phyloP scores from a whole-genome alignment of 2,888 invertebrate species.

The Venustoraphidia nigricollis region DNA sequence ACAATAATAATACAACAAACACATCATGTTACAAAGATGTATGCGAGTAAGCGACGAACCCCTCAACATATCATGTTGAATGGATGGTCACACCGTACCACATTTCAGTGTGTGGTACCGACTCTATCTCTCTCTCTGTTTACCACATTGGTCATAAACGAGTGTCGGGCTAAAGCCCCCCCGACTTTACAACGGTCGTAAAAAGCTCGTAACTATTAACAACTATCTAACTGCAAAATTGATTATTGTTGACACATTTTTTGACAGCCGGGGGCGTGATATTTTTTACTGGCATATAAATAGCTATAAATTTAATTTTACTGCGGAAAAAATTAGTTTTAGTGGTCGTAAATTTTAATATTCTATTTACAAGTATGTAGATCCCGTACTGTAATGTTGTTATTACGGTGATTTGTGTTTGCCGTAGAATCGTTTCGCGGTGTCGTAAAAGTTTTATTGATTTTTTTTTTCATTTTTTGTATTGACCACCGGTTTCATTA shows the following conservation, averaged over 20 bases:
- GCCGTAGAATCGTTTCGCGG: too few species aligned
- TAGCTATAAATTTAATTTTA: conserved; percentile 21
- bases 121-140: not conserved
- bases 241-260: conserved; percentile 39
- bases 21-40: too few species aligned
- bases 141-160: conserved; percentile 1
- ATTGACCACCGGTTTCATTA: conserved; percentile 20
- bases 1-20: too few species aligned
- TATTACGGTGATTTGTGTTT: too few species aligned
- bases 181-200: conserved; percentile 36
- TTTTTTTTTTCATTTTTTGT: conserved; percentile 1
- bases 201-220: conserved; percentile 40
- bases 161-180: conserved; percentile 1
- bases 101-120: not conserved
- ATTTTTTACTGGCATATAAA: conserved; percentile 15
- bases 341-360: conserved; percentile 24
- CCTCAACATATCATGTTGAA: too few species aligned
- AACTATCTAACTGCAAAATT: conserved; percentile 38
- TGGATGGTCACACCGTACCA: not conserved
- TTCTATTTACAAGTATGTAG: conserved; percentile 10
- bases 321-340: conserved; percentile 24
- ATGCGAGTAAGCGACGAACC: too few species aligned
- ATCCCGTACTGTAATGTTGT: too few species aligned
- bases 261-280: conserved; percentile 26
- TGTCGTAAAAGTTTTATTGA: too few species aligned